These are phyloP conservation scores for Drosophila azteca DNA, from an alignment of 1,140 invertebrate genomes.

Conservation along the genomic window DNA sequence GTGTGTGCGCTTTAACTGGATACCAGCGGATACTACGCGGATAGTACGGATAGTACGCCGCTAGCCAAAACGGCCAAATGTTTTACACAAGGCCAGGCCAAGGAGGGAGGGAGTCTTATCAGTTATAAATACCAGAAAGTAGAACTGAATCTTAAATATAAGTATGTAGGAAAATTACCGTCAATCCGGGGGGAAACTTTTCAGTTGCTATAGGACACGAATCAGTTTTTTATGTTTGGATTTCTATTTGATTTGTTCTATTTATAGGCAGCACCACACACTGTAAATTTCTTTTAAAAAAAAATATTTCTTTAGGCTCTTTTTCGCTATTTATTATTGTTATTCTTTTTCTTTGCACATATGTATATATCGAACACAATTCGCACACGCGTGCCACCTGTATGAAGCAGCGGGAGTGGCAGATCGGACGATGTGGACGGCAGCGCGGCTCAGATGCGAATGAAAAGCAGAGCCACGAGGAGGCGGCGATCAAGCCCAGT, in stretches of 20 bases:
- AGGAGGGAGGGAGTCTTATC: constrained; percentile 21
- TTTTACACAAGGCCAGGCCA: constrained; percentile 25
- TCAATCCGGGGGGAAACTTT: neutral
- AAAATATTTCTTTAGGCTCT: constrained; percentile 1
- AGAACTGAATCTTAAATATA: constrained; percentile 16
- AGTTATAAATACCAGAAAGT: constrained; percentile 3
- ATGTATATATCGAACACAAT: constrained; percentile 7
- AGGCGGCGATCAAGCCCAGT: no score
- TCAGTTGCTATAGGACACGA: no score
- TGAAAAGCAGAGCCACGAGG: constrained; percentile 37
- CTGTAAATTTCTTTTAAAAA: constrained; percentile 31
- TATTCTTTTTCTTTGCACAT: constrained; percentile 28
- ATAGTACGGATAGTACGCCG: neutral
- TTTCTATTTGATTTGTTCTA: constrained; percentile 17
- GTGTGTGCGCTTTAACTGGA: constrained; percentile 31
- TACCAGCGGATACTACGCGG: neutral
- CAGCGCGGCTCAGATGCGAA: constrained; percentile 66
- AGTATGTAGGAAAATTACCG: constrained; percentile 36
- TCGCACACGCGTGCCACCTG: constrained; percentile 21
- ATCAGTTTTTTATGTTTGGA: neutral
- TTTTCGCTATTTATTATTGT: constrained; percentile 39
- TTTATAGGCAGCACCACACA: constrained; percentile 26
- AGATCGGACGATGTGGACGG: constrained; percentile 44
- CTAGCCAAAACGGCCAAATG: neutral
- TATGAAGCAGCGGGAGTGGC: constrained; percentile 7